Base-by-base conservation (phyloP, 2,888 invertebrate species). In the Rhingia campestris region DNA sequence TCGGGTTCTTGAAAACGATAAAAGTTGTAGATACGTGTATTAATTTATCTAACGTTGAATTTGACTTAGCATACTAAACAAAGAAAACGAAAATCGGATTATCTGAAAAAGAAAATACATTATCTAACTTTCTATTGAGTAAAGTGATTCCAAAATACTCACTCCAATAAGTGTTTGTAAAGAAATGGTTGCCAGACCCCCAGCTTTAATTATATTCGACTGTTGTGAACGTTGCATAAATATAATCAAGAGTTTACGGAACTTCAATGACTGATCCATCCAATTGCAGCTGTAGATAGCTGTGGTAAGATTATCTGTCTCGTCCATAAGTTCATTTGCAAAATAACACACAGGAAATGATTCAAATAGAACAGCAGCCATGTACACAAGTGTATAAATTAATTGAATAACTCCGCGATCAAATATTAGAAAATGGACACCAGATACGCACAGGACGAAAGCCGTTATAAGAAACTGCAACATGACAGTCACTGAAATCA, bases 191-290 rank as follows among this genome's bases (percentile, higher is more conserved):
- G 59, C 12, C 3, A 75, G 58, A 7, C 72, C 72, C 4, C 80
- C 80, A 14, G 81, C 70, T 9, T 37, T 4, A 4, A 81, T 58
- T 1, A 14, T 14, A 10, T 39, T 75, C 0, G 10, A 4, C 39
- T 59, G 43, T 14, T 81, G 75, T 1, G 81, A 70, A n/a, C 64
- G 56, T 6, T 76, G 58, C 76, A 81, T 81, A 22, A 76, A 70
- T n/a, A 81, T 81, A 4, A 81, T 59, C 4, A 70, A 0, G 4
- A 32, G 45, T 33, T 59, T 69, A 4, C 63, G 75, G 7, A 81
- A 81, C 41, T 63, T 22, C 3, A 30, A 4, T 0, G 70, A n/a
- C 22, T 76, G 47, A 32, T 66, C 70, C 9, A 81, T 58, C 81
- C 81, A 81, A 6, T 81, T 70, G 14, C 64, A 63, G 22, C 30